Evolutionary conservation across 2,797 vertebrate genomes (phyloP).

Genomic region (Falco biarmicus): DNA sequence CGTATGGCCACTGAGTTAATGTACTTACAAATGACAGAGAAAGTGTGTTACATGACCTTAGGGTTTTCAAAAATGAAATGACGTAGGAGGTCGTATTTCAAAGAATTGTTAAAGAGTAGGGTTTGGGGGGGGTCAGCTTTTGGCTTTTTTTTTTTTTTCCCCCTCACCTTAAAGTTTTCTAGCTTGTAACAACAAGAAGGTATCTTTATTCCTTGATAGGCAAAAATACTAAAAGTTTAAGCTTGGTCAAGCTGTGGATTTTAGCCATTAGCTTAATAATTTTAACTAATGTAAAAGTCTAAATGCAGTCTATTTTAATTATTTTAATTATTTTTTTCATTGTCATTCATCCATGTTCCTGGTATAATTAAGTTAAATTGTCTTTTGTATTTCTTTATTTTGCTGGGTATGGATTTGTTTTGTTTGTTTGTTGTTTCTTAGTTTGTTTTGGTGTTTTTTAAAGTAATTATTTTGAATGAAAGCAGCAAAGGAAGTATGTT

Average conservation of each 20-base stretch:
- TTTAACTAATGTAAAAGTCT: background rate
- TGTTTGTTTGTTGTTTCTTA: background rate
- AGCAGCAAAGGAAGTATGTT: slow-evolving; percentile 1
- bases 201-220: slow-evolving; percentile 65
- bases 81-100: slow-evolving; percentile 85
- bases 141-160: slow-evolving; percentile 45
- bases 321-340: background rate
- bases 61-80: slow-evolving; percentile 88
- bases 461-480: background rate
- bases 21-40: slow-evolving; percentile 92
- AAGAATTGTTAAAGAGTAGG: slow-evolving; percentile 78
- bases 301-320: background rate
- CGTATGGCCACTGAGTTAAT: slow-evolving; percentile 86
- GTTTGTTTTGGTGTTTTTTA: background rate
- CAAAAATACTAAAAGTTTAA: slow-evolving; percentile 41
- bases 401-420: background rate
- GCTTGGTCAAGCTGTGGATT: slow-evolving; percentile 61
- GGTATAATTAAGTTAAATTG: background rate
- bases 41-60: slow-evolving; percentile 88
- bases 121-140: background rate
- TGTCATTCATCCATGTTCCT: background rate
- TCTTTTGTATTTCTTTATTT: background rate
- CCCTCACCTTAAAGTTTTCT: slow-evolving; percentile 44
- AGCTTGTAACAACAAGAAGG: slow-evolving; percentile 37
- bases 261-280: slow-evolving; percentile 57